Evolutionary conservation across 2,113 vertebrate genomes (phyloP), one percentile per base, ranked within the genome.

Genomic region (Trinectes maculatus): DNA sequence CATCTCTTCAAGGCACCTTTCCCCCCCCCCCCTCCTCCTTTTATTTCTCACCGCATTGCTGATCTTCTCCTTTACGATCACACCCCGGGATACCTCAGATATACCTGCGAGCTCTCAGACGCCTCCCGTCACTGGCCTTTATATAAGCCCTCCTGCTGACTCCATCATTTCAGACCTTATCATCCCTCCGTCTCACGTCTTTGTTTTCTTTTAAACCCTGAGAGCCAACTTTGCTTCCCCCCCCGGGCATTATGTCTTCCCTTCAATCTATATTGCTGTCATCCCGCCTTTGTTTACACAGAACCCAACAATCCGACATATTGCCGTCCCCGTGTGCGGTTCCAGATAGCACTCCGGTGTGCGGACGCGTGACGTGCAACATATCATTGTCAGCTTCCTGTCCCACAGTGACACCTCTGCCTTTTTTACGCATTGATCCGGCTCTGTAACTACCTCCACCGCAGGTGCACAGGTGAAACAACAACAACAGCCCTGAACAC

Each of bases 91-190:
- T 39, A 54, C 78, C 31, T 52, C 10, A 37, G 58, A 74, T 42
- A 46, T 11, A 54, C 63, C 69, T 75, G 69, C 55, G 62, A 77
- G 67, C 70, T 54, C 62, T 48, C 46, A 59, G 59, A 62, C 58
- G 72, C 64, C 49, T 59, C 64, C 83, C 61, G 63, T 60, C 55
- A 10, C 46, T 49, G 39, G 16, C 62, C 81, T 73, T 65, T 71
- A 5, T 21, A 47, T 62, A 60, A 68, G 61, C 51, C 53, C 67
- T 34, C 80, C 74, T 59, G 72, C 75, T 77, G 82, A 75, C 42
- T 59, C 83, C 79, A 78, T 85, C 86, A 69, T 77, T 77, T 69
- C 31, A 76, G 59, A 79, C 70, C 80, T 71, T 63, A 77, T 80
- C 73, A 47, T 60, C 69, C 47, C 74, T 62, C 59, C 65, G 71